Percentiles rank a stretch among this genome's conserved stretches.
Evolutionary conservation across 2,888 invertebrate genomes (phyloP).

Genomic region (Melipona beecheii): DNA sequence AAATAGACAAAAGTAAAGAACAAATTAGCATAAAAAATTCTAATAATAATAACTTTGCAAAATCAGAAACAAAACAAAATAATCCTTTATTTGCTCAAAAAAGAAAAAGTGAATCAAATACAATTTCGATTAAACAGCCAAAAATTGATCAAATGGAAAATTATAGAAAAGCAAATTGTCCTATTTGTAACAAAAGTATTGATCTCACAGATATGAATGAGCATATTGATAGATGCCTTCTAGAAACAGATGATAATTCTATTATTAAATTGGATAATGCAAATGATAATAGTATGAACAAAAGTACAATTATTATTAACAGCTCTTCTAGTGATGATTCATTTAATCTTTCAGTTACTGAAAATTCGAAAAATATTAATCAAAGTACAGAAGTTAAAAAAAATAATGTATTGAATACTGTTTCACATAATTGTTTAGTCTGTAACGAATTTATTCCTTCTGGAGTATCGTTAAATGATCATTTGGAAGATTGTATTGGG

Average conservation of each 20-base stretch:
- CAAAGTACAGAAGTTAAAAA: neutral
- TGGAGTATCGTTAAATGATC: conserved; percentile 81
- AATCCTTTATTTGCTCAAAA: conserved; percentile 21
- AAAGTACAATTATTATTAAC: conserved; percentile 47
- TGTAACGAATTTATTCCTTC: conserved; percentile 71
- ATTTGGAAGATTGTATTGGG: conserved; percentile 83
- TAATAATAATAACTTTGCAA: neutral
- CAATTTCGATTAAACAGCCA: conserved; percentile 43
- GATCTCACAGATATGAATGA: conserved; percentile 78
- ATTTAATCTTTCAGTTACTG: conserved; percentile 14
- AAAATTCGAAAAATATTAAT: conserved; percentile 1
- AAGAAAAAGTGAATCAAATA: conserved; percentile 21
- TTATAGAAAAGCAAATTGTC: conserved; percentile 77
- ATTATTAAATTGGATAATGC: conserved; percentile 21
- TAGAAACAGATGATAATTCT: conserved; percentile 2
- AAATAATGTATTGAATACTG: neutral
- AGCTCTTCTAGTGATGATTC: conserved; percentile 37
- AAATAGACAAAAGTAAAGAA: neutral
- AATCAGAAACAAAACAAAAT: neutral
- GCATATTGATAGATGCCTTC: conserved; percentile 79
- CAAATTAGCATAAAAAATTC: neutral
- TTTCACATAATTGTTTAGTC: conserved; percentile 74
- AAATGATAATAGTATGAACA: conserved; percentile 8
- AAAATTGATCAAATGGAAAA: conserved; percentile 44
- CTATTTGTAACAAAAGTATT: conserved; percentile 82